These are phyloP conservation scores for Neomicropteryx cornuta DNA, from an alignment of 1,140 invertebrate genomes.

Conservation along the genomic window DNA sequence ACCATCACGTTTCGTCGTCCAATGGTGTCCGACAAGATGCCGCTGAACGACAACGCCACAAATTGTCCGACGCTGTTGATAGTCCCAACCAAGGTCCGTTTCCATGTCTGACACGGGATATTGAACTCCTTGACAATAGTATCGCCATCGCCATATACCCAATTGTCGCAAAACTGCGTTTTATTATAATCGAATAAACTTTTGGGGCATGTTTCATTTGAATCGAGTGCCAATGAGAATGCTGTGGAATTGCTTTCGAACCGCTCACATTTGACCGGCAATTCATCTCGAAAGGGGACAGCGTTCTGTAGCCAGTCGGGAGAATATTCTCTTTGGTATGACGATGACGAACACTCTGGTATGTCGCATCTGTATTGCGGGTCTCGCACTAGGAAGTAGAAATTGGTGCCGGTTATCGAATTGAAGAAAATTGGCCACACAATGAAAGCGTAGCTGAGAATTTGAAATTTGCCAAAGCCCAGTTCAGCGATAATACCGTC, in stretches of 20 bases:
- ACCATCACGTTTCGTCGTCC: conserved; percentile 46
- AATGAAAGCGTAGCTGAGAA: conserved; percentile 36
- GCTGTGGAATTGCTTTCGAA: conserved; percentile 19
- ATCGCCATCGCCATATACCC: conserved; percentile 9
- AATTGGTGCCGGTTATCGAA: conserved; percentile 38
- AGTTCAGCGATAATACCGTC: conserved; percentile 12
- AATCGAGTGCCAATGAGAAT: conserved; percentile 14
- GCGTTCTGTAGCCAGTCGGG: conserved; percentile 37
- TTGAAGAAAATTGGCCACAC: conserved; percentile 40
- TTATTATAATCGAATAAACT: conserved; percentile 28
- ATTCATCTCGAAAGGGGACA: conserved; percentile 26
- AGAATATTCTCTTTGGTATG: conserved; percentile 12
- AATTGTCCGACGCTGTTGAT: conserved; percentile 51
- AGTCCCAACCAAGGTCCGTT: conserved; percentile 48
- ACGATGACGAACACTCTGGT: conserved; percentile 34
- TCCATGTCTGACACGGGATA: conserved; percentile 38
- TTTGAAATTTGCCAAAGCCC: conserved; percentile 42
- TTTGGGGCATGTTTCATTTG: conserved; percentile 20
- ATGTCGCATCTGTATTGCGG: conserved; percentile 44
- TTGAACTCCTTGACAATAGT: conserved; percentile 15
- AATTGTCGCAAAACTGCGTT: conserved; percentile 15
- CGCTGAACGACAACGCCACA: conserved; percentile 44
- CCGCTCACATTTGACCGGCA: conserved; percentile 36
- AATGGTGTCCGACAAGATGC: conserved; percentile 43
- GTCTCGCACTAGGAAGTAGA: conserved; percentile 42